Percentiles rank a stretch among this genome's conserved stretches.
phyloP scores from a whole-genome alignment of 1,140 invertebrate species.

The Caenorhabditis briggsae region DNA sequence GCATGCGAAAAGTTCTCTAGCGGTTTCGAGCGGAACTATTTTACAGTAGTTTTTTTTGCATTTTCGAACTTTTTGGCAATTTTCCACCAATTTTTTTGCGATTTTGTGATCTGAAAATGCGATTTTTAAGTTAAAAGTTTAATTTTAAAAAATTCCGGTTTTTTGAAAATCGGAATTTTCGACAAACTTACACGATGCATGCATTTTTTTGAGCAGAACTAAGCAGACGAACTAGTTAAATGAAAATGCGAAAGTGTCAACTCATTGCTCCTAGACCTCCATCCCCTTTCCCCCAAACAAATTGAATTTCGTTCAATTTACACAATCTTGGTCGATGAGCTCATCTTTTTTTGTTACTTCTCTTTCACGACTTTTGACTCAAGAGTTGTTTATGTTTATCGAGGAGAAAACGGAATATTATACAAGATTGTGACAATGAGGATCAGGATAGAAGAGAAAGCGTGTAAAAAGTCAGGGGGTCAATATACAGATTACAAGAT shows the following conservation, averaged over 20 bases:
- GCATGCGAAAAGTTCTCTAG: not conserved
- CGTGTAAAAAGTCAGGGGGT: not conserved
- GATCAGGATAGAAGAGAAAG: constrained; percentile 11
- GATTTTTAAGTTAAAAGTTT: too few species aligned
- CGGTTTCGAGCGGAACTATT: too few species aligned
- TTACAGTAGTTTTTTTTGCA: too few species aligned
- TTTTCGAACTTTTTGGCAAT: too few species aligned
- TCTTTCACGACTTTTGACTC: too few species aligned
- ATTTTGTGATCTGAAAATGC: too few species aligned
- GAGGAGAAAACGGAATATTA: not conserved
- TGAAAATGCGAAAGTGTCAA: constrained; percentile 14
- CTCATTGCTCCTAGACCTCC: constrained; percentile 7
- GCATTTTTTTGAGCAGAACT: not conserved
- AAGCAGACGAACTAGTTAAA: not conserved
- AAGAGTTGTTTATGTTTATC: not conserved
- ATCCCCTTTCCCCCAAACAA: not conserved
- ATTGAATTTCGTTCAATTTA: constrained; percentile 21
- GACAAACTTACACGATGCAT: constrained; percentile 9
- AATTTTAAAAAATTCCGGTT: not conserved
- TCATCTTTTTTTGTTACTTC: not conserved
- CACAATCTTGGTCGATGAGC: constrained; percentile 31
- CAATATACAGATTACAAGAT: constrained; percentile 19
- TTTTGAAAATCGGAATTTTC: not conserved
- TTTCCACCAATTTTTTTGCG: too few species aligned
- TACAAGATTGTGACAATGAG: not conserved